Conservation (phyloP, 2,797 vertebrate genomes). For the Sebastes taczanowskii region DNA sequence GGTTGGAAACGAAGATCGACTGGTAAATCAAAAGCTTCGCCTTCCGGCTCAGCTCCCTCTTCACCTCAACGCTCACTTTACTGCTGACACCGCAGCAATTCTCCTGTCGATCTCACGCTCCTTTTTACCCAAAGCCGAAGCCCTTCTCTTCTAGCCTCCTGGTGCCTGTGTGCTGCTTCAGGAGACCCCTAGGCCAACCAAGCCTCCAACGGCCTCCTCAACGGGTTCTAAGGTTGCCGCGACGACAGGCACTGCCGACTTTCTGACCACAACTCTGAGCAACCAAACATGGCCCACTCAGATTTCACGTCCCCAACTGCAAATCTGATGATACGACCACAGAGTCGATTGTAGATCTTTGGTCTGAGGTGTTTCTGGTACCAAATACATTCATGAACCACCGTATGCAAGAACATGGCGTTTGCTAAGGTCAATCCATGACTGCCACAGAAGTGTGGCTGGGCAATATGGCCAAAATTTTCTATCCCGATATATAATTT, state of each 20-base stretch:
- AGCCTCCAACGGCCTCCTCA: background rate
- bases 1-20: background rate
- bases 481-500: too few species aligned
- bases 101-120: background rate
- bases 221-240: background rate
- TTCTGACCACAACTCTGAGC: background rate
- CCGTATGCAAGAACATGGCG: background rate
- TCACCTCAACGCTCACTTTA: background rate
- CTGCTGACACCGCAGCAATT: background rate
- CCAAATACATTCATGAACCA: background rate
- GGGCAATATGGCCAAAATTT: accelerated
- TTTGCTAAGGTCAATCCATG: background rate
- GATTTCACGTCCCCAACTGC: background rate
- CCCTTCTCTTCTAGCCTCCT: background rate
- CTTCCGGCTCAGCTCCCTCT: background rate
- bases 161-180: background rate
- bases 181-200: background rate
- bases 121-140: background rate
- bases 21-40: background rate
- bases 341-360: background rate
- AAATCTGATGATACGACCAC: background rate
- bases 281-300: background rate
- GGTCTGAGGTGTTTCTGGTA: background rate
- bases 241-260: background rate
- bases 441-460: too few species aligned